Evolutionary conservation across 2,888 invertebrate species (phyloP).

Genomic region (Nymphalis urticae): DNA sequence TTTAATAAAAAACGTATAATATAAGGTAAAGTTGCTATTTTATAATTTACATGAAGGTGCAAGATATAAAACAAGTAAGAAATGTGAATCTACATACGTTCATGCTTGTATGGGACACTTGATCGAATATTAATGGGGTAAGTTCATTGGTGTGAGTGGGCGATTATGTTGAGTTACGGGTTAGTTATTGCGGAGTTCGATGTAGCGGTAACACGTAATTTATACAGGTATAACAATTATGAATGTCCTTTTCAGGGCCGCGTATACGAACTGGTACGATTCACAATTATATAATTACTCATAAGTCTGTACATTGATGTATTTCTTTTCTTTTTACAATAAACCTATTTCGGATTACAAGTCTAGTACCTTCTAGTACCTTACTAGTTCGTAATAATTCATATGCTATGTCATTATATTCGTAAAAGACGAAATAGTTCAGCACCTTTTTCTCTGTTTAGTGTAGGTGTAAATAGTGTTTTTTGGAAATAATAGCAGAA

Average conservation of each 20-base stretch:
- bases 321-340: not conserved
- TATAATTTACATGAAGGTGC: constrained; percentile 15
- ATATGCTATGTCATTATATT: too few species aligned
- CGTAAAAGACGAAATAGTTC: too few species aligned
- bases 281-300: constrained; percentile 13
- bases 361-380: too few species aligned
- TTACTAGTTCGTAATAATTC: too few species aligned
- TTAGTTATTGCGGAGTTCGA: constrained; percentile 22
- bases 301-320: not conserved
- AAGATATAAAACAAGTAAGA: constrained; percentile 22
- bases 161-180: constrained; percentile 21
- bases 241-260: constrained; percentile 5
- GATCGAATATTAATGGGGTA: constrained; percentile 29
- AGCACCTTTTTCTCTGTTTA: too few species aligned
- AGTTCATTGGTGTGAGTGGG: constrained; percentile 23
- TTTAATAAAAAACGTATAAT: not conserved
- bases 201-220: constrained; percentile 26
- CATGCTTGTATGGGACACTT: constrained; percentile 20
- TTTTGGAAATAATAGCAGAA: too few species aligned
- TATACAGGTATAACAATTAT: constrained; percentile 21
- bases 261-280: constrained; percentile 5
- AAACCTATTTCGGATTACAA: not conserved
- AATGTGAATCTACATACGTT: constrained; percentile 2
- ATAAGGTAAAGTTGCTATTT: constrained; percentile 4
- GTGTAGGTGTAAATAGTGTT: too few species aligned